phyloP scores from a whole-genome alignment of 1,140 invertebrate species.

The Paraescarpia echinospica region DNA sequence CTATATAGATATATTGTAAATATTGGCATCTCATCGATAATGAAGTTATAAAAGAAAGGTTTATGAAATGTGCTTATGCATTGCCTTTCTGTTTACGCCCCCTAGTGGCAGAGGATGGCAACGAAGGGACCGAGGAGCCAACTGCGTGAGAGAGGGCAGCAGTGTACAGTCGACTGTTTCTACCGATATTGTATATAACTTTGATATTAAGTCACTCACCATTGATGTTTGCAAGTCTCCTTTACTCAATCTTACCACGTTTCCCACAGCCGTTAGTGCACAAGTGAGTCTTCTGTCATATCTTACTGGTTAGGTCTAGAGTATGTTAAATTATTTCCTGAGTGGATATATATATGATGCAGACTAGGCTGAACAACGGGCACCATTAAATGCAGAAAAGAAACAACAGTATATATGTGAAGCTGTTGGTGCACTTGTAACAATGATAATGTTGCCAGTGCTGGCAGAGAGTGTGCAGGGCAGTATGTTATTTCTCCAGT shows the following conservation, averaged over 20 bases:
- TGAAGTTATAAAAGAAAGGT: neutral
- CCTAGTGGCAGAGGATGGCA: neutral
- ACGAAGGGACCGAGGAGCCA: neutral
- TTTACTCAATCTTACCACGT: neutral
- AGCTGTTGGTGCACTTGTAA: neutral
- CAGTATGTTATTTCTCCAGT: neutral
- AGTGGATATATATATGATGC: neutral
- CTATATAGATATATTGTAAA: neutral
- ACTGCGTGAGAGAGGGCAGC: neutral
- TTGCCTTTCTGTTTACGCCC: neutral
- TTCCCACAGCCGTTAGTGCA: neutral
- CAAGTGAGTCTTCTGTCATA: neutral
- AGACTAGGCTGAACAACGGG: neutral
- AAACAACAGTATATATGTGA: neutral
- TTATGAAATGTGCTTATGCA: neutral
- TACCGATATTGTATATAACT: neutral
- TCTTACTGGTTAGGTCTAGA: neutral
- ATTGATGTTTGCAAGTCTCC: neutral
- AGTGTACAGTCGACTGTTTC: neutral
- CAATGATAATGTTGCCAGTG: neutral
- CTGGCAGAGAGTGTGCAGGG: neutral
- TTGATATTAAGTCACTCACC: neutral
- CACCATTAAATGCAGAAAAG: neutral
- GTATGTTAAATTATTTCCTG: neutral
- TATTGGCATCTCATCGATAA: neutral